phyloP scores from a whole-genome alignment of 2,113 vertebrate species.

The Macquaria australasica region DNA sequence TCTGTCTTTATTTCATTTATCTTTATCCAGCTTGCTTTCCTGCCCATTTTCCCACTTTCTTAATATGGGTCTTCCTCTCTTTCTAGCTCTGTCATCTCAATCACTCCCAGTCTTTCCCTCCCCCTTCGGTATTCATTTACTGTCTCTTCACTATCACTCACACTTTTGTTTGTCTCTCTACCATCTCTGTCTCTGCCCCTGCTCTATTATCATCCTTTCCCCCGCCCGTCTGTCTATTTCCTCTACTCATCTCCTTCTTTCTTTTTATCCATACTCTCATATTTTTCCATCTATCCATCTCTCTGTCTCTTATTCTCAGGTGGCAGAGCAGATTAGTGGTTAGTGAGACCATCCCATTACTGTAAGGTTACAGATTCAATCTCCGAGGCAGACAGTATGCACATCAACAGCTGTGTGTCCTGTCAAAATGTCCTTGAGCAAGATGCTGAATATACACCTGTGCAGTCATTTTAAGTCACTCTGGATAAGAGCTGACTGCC shows the following conservation, averaged over 20 bases:
- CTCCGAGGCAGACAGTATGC: constrained; percentile 55
- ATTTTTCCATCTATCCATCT: constrained; percentile 62
- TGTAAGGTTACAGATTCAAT: constrained; percentile 78
- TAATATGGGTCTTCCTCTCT: constrained; percentile 22
- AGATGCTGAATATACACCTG: constrained; percentile 58
- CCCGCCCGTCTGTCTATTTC: constrained; percentile 49
- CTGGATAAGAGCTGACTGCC: constrained; percentile 36
- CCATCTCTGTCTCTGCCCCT: constrained; percentile 36
- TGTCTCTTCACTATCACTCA: constrained; percentile 61
- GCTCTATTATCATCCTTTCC: constrained; percentile 54
- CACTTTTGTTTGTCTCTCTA: constrained; percentile 62
- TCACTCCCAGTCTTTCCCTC: constrained; percentile 24
- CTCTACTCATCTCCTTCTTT: constrained; percentile 46
- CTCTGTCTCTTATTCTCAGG: constrained; percentile 61
- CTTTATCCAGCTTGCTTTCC: constrained; percentile 37
- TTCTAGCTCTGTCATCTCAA: constrained; percentile 30
- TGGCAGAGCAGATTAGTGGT: constrained; percentile 75
- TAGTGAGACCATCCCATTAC: constrained; percentile 77
- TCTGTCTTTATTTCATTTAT: constrained; percentile 50
- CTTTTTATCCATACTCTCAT: constrained; percentile 43
- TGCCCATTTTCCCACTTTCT: constrained; percentile 21
- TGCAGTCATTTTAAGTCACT: constrained; percentile 44
- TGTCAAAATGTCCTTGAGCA: constrained; percentile 76
- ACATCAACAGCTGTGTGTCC: constrained; percentile 59
- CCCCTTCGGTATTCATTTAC: constrained; percentile 51